Evolutionary conservation across 2,888 invertebrate genomes (phyloP).

Genomic region (Drosophila seclusa): DNA sequence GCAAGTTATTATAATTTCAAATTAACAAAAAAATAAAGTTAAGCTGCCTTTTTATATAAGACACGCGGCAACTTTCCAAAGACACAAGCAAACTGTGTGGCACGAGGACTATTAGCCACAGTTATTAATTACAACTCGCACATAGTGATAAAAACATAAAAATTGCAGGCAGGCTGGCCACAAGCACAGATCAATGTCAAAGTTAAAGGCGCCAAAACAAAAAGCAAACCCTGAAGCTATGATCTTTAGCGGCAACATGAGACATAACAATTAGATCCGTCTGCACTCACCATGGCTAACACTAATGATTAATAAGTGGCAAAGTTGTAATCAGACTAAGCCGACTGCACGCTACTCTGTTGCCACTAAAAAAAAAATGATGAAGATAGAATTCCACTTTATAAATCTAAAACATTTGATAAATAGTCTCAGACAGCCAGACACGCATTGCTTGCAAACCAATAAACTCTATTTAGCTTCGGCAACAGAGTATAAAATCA

Average conservation of each 20-base stretch:
- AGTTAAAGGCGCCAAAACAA: conserved; percentile 36
- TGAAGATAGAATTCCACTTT: not conserved
- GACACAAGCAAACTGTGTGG: conserved; percentile 28
- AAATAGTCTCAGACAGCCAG: not conserved
- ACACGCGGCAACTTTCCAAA: conserved; percentile 57
- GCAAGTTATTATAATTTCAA: conserved; percentile 72
- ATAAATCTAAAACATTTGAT: not conserved
- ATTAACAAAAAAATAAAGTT: conserved; percentile 54
- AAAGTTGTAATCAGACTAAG: not conserved
- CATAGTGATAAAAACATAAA: conserved; percentile 62
- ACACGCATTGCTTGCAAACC: not conserved
- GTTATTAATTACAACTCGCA: conserved; percentile 44
- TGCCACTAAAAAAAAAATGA: not conserved
- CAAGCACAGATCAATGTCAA: conserved; percentile 29
- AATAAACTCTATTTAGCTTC: not conserved
- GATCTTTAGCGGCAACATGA: conserved; percentile 45
- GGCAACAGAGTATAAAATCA: not conserved
- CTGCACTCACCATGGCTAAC: conserved; percentile 7
- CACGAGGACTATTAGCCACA: conserved; percentile 37
- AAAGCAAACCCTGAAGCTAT: conserved; percentile 11
- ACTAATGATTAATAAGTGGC: conserved; percentile 16
- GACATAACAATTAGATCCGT: conserved; percentile 22
- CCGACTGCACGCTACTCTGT: not conserved
- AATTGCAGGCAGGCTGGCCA: conserved; percentile 40
- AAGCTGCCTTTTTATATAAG: conserved; percentile 52